Evolutionary conservation across 1,140 invertebrate genomes (phyloP), one percentile per base, ranked within the genome.

Genomic region (Lanistes nyassanus): DNA sequence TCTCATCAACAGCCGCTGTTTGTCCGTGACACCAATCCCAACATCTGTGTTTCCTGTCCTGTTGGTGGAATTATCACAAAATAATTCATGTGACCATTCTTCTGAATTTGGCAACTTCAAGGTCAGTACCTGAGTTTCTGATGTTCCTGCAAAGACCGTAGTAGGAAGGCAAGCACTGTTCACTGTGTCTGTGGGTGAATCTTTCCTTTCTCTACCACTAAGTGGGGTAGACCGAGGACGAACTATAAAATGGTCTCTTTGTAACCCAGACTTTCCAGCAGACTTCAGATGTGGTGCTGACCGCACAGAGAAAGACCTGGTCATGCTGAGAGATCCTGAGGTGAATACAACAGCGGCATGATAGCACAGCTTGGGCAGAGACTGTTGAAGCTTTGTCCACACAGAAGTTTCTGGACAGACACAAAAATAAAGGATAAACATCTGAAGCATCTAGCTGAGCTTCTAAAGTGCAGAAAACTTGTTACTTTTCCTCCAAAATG

Each of bases 201-300:
- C 66, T 29, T 51, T 5, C 9, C 42, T 9, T 21, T 47, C 37
- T 53, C 58, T 42, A 29, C 23, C 29, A 19, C 47, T 39, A n/a
- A 37, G 26, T 47, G 74, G 74, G 21, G 66, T 76, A 19, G 74
- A 60, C 36, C 58, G 68, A 4, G 74, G 74, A n/a, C 74, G 26
- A 23, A 70, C 75, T 51, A 62, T 9, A 29, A 65, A 58, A 0
- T 47, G 75, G 5, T 72, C 75, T 29, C 58, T 21, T 23, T 53
- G 72, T 7, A 69, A 37, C 21, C 60, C 36, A 42, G 19, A 31
- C 21, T 58, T 60, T 56, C 37, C 5, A 21, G 65, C 19, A 42
- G 53, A 34, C 51, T 64, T 77, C 37, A 77, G 72, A 23, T 77
- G 72, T 3, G 76, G 76, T 13, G 70, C 47, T 23, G 76, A 77